Evolutionary conservation across 2,113 vertebrate species (phyloP), one percentile per base, ranked within the genome.

Genomic region (Jaculus jaculus): DNA sequence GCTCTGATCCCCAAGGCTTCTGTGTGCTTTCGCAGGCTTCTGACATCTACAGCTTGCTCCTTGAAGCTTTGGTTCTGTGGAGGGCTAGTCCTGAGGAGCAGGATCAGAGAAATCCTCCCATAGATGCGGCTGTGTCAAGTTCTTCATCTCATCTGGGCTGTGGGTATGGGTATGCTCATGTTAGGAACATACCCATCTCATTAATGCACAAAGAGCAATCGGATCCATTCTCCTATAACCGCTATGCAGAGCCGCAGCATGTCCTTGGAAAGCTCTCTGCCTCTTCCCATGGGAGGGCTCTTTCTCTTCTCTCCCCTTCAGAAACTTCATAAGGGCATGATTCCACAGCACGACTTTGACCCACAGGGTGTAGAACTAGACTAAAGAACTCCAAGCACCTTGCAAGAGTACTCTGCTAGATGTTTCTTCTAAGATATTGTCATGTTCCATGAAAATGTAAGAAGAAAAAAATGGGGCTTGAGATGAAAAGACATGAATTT

Each of bases 41-140:
- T 78, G 80, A 21, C n/a, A 81, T 90, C 95, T 96, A 2, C 81
- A 91, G 26, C 79, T 96, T 90, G 32, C 18, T 95, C 34, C 69
- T 32, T 34, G 47, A 87, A 84, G 69, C 81, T 82, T 83, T 95
- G 73, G 65, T 79, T 91, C 73, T 65, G 93, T 90, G 79, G 93
- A 80, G 28, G 24, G 7, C 75, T 78, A 75, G 11, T 54, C 63
- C 60, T 85, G 84, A 90, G 74, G 60, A 87, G 26, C 32, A 90
- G 81, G 26, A 51, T 69, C 30, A 85, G 68, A 79, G 63, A 92
- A 79, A 80, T 8, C 66, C 77, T 87, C 66, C 82, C 60, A 83
- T 15, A 17, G 61, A 66, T 15, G 66, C 83, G 42, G 30, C 72
- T 90, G 39, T 86, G 61, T 54, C 91, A 87, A 34, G 28, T 74